Evolutionary conservation across 2,113 vertebrate genomes (phyloP).

Genomic region (Dascyllus trimaculatus): DNA sequence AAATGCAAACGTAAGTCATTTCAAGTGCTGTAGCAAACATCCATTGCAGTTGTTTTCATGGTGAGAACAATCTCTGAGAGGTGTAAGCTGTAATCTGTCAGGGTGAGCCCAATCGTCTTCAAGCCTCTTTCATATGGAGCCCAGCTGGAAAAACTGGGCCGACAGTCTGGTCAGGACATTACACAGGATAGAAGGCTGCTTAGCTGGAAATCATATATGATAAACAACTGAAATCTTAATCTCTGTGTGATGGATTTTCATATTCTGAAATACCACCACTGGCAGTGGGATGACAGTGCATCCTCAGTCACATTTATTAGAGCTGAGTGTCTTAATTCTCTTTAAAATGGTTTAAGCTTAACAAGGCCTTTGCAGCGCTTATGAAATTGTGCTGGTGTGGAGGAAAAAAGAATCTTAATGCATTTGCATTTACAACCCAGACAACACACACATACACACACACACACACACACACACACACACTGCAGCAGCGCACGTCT

Average conservation of each 20-base stretch:
- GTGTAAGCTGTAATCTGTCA: constrained; percentile 1
- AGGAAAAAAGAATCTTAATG: constrained; percentile 69
- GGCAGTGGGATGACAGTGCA: constrained; percentile 33
- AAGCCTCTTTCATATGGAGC: background rate
- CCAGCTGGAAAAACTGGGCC: background rate
- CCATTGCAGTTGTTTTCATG: background rate
- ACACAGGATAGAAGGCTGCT: constrained; percentile 16
- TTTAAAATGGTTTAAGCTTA: constrained; percentile 58
- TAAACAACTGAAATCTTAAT: constrained; percentile 37
- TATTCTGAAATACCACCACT: constrained; percentile 36
- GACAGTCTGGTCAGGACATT: constrained; percentile 39
- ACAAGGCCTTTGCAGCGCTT: constrained; percentile 32
- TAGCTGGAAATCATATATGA: constrained; percentile 12
- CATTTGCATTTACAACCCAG: constrained; percentile 77
- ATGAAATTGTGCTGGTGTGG: constrained; percentile 58
- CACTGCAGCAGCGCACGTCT: constrained; percentile 60
- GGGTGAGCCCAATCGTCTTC: background rate
- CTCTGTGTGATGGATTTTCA: constrained; percentile 24
- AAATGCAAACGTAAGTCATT: background rate
- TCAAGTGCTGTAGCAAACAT: background rate
- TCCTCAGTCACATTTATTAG: constrained; percentile 69
- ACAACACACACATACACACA: constrained; percentile 49
- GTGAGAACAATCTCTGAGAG: background rate
- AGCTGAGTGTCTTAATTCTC: constrained; percentile 69
- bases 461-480: constrained; percentile 40